These are phyloP conservation scores for Meloidogyne exigua DNA, from an alignment of 1,140 invertebrate species.

Conservation along the genomic window DNA sequence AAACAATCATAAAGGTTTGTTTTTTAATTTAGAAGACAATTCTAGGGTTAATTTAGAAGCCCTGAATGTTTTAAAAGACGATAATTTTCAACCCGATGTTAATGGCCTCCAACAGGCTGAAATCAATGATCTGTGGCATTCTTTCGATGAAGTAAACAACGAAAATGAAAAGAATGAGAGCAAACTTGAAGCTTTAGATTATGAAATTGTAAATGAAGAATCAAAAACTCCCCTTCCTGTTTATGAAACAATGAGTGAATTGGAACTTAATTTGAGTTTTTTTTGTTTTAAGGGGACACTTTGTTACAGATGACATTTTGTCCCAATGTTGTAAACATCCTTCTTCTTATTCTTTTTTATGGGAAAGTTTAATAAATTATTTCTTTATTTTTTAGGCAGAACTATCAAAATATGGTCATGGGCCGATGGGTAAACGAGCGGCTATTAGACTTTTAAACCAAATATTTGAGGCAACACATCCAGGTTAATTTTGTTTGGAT, in stretches of 20 bases:
- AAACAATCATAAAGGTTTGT: background rate
- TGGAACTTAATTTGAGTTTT: constrained; percentile 18
- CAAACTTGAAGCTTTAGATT: constrained; percentile 3
- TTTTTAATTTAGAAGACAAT: background rate
- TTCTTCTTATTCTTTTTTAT: no score
- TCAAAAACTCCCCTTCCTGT: constrained; percentile 20
- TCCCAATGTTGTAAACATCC: background rate
- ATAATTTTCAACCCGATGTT: background rate
- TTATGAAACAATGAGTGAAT: constrained; percentile 23
- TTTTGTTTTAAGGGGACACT: background rate
- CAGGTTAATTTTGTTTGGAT: constrained; percentile 7
- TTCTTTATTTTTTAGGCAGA: constrained; percentile 19
- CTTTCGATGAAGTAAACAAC: background rate
- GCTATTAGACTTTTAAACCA: constrained; percentile 21
- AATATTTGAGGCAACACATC: constrained; percentile 28
- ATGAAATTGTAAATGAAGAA: constrained; percentile 15
- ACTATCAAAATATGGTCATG: constrained; percentile 22
- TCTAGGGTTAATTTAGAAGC: background rate
- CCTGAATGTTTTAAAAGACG: background rate
- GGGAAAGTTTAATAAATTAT: no score
- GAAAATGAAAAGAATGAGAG: constrained; percentile 2
- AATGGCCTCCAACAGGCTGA: background rate
- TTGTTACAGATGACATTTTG: background rate
- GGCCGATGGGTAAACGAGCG: constrained; percentile 25
- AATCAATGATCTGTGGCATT: constrained; percentile 6